A percentile compares a stretch with the other conserved stretches of the same genome.
Evolutionary conservation across 2,113 vertebrate genomes (phyloP).

Genomic region (Leiothrix lutea): DNA sequence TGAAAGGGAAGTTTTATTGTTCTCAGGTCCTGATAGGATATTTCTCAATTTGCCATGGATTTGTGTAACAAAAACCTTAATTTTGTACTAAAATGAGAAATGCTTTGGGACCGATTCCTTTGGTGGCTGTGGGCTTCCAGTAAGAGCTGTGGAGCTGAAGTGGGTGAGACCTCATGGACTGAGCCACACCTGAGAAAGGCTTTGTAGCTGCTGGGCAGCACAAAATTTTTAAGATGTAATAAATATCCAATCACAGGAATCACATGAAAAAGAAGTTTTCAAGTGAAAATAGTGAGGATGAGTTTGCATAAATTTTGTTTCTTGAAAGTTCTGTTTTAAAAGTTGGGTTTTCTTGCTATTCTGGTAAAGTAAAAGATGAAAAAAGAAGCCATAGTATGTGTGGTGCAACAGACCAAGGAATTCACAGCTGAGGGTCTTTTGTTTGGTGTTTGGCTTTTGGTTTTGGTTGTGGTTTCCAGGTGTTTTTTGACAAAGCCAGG

Average conservation of each 20-base stretch:
- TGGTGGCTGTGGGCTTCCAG: background rate
- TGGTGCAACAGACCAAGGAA: background rate
- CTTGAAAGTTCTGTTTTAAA: background rate
- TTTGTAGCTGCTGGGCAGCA: background rate
- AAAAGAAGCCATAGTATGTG: background rate
- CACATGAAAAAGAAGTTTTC: background rate
- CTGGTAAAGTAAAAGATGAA: background rate
- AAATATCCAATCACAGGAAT: background rate
- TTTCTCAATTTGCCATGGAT: background rate
- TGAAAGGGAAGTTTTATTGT: background rate
- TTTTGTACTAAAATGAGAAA: background rate
- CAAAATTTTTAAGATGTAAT: background rate
- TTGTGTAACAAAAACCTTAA: background rate
- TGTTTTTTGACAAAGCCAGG: background rate
- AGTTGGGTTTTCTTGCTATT: background rate
- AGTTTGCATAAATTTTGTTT: background rate
- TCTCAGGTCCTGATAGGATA: background rate
- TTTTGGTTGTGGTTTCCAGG: background rate
- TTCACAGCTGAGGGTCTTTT: background rate
- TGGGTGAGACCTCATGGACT: background rate
- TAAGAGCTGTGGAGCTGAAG: background rate
- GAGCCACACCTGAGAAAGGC: background rate
- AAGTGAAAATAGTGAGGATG: background rate
- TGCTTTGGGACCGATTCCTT: background rate
- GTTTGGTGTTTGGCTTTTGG: background rate